phyloP scores from a whole-genome alignment of 53 echinoderm and acorn worm genomes.

The Holothuria scabra region DNA sequence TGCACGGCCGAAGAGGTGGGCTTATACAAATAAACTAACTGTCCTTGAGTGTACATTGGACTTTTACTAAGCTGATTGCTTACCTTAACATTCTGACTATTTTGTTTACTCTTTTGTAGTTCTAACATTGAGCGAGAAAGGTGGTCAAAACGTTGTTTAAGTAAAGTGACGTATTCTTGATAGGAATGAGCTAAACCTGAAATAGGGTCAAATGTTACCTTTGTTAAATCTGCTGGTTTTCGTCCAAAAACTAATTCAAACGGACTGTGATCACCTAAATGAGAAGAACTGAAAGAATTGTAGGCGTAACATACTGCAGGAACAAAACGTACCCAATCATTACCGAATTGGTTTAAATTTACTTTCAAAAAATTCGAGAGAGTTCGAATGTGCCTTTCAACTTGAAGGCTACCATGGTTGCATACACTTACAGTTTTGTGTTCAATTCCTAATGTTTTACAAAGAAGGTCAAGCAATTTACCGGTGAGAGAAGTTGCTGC shows the following conservation, averaged over 20 bases:
- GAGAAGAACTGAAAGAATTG: slow-evolving; percentile 33
- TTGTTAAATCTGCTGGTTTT: slow-evolving; percentile 31
- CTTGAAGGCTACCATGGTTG: slow-evolving; percentile 16
- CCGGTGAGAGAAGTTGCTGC: slow-evolving; percentile 47
- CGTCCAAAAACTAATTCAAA: too few relatives aligned
- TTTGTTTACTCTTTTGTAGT: slow-evolving; percentile 28
- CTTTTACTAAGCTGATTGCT: slow-evolving; percentile 12
- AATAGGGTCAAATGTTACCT: slow-evolving; percentile 22
- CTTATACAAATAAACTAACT: slow-evolving; percentile 27
- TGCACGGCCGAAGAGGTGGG: slow-evolving; percentile 10
- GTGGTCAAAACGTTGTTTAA: too few relatives aligned
- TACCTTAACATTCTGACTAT: slow-evolving; percentile 28
- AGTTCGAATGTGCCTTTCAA: slow-evolving; percentile 54
- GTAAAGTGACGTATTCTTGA: too few relatives aligned
- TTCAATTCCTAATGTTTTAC: slow-evolving; percentile 48
- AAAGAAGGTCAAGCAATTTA: slow-evolving; percentile 39
- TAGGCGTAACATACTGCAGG: too few relatives aligned
- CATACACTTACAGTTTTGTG: slow-evolving; percentile 45
- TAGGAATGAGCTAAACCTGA: too few relatives aligned
- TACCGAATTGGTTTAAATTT: too few relatives aligned
- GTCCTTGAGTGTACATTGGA: slow-evolving; percentile 53
- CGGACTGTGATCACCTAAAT: slow-evolving; percentile 41
- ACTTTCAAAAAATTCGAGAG: too few relatives aligned
- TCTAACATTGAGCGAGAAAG: too few relatives aligned
- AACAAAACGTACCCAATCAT: too few relatives aligned